Conservation (phyloP, 2,888 invertebrate species). For the Blera fallax region DNA sequence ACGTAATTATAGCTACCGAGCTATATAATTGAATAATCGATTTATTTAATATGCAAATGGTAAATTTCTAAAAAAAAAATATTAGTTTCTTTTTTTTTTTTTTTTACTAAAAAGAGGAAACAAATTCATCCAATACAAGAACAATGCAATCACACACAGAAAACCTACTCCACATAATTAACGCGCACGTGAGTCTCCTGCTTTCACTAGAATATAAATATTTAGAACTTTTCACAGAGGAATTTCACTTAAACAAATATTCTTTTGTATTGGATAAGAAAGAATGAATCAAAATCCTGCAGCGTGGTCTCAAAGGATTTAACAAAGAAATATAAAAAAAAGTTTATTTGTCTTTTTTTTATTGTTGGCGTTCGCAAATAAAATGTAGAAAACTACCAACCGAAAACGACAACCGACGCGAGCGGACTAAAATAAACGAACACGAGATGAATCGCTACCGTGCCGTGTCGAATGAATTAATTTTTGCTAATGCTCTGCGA, state of each 20-base stretch:
- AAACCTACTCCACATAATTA: background rate
- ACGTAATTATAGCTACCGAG: slow-evolving; percentile 3
- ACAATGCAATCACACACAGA: background rate
- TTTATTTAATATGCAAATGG: slow-evolving; percentile 17
- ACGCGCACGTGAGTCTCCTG: slow-evolving; percentile 41
- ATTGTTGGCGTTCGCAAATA: background rate
- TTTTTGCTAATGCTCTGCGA: background rate
- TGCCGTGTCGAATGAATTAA: slow-evolving; percentile 1
- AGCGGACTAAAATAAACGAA: slow-evolving; percentile 21
- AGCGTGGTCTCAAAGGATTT: slow-evolving; percentile 30
- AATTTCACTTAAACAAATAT: background rate
- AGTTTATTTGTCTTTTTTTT: background rate
- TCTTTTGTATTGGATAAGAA: background rate
- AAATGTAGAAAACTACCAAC: background rate
- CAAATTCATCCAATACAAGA: background rate
- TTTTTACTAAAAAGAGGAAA: too few species aligned
- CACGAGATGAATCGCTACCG: slow-evolving; percentile 13
- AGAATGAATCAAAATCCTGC: background rate
- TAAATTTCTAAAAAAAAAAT: background rate
- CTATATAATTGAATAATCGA: slow-evolving; percentile 60
- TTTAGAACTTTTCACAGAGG: background rate
- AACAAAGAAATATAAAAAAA: slow-evolving; percentile 6
- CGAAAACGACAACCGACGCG: slow-evolving; percentile 18
- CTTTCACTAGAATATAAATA: slow-evolving; percentile 10
- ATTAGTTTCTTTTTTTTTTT: background rate